A percentile compares a stretch with the other conserved stretches of the same genome.
phyloP scores from a whole-genome alignment of 2,797 vertebrate genomes.

The Amazonetta brasiliensis region DNA sequence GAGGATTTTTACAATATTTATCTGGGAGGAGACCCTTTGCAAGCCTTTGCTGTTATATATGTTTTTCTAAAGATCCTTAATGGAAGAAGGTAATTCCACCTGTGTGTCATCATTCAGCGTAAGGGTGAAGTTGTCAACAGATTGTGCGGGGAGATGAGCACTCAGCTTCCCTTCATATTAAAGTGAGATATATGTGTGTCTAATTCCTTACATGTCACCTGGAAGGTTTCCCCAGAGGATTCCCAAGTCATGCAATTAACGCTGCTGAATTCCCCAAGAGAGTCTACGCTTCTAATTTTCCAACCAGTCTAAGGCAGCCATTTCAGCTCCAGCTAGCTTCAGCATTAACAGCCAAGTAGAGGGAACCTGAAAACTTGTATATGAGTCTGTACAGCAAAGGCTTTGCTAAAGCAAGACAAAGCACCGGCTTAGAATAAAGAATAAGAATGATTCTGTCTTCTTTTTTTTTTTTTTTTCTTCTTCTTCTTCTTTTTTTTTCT shows the following conservation, averaged over 20 bases:
- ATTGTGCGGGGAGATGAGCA: background rate
- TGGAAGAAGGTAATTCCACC: conserved; percentile 36
- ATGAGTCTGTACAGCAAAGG: background rate
- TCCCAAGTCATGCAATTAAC: conserved; percentile 45
- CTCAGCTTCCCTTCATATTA: conserved; percentile 3
- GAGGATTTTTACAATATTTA: conserved; percentile 9
- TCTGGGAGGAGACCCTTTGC: background rate
- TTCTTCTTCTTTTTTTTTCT: conserved; percentile 19
- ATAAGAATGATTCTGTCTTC: conserved; percentile 20
- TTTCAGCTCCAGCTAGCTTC: background rate
- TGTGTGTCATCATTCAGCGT: background rate
- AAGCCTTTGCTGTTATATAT: conserved; percentile 2
- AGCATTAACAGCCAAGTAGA: background rate
- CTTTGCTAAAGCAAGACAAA: conserved; percentile 3
- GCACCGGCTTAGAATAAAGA: background rate
- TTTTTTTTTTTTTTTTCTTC: background rate
- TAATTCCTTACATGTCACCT: conserved; percentile 57
- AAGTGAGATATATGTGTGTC: conserved; percentile 49
- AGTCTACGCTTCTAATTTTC: background rate
- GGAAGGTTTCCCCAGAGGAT: conserved; percentile 40
- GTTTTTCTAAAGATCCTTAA: conserved; percentile 30
- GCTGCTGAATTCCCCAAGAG: background rate
- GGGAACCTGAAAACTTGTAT: background rate
- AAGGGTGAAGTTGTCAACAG: conserved; percentile 30
- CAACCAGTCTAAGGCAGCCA: background rate